A percentile compares a stretch with the other conserved stretches of the same genome.
These are phyloP conservation scores for Jordanella pulchra DNA, from an alignment of 2,797 vertebrate species.

Conservation along the genomic window DNA sequence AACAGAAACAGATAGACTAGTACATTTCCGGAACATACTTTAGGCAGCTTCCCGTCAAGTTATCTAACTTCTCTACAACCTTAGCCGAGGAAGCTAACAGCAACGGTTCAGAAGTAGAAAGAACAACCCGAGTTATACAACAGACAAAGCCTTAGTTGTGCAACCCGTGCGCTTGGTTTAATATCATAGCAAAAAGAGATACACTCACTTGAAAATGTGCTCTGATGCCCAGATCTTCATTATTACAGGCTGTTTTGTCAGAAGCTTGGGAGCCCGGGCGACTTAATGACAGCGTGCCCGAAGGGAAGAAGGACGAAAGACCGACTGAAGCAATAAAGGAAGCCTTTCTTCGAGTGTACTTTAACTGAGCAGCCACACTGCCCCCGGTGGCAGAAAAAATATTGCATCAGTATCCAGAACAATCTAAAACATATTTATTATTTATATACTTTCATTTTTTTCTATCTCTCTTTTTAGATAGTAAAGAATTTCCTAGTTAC, in stretches of 20 bases:
- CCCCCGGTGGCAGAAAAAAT: conserved; percentile 13
- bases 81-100: background rate
- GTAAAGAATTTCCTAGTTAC: background rate
- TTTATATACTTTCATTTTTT: background rate
- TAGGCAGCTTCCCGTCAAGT: conserved; percentile 7
- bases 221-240: conserved; percentile 99
- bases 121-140: background rate
- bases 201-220: conserved; percentile 91
- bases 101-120: background rate
- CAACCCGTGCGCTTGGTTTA: accelerated
- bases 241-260: conserved; percentile 46
- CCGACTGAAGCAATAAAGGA: background rate
- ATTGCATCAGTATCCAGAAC: conserved; percentile 11
- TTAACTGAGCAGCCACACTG: background rate
- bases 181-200: background rate
- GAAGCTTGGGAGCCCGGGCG: conserved; percentile 50
- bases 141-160: background rate
- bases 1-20: accelerated
- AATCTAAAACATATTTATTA: conserved; percentile 4
- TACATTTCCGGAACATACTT: background rate
- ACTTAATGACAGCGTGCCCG: conserved; percentile 54
- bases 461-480: background rate
- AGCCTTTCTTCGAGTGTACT: background rate
- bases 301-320: conserved; percentile 26
- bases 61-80: conserved; percentile 40